Evolutionary conservation across 2,113 vertebrate genomes (phyloP).

Genomic region (Fulmarus glacialis): DNA sequence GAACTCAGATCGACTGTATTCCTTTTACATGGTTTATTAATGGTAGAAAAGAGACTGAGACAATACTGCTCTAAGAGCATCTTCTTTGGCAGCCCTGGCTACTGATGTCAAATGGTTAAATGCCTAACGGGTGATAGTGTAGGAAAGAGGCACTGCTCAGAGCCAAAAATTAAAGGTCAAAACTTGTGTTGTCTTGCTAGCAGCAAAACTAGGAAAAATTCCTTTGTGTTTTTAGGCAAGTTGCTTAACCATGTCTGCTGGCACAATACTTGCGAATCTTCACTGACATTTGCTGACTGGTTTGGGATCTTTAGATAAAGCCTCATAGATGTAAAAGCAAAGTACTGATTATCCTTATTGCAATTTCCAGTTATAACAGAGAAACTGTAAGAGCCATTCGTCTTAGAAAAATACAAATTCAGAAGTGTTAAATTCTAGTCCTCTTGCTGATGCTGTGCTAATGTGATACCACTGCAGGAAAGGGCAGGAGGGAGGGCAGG

Average conservation of each 20-base stretch:
- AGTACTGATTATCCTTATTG: not conserved
- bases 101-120: conserved; percentile 2
- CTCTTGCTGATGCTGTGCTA: not conserved
- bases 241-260: conserved; percentile 15
- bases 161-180: conserved; percentile 28
- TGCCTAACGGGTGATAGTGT: not conserved
- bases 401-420: not conserved
- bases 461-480: not conserved
- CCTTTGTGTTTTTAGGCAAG: not conserved
- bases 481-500: not conserved
- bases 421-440: not conserved
- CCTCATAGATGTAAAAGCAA: not conserved
- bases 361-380: not conserved
- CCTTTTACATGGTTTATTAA: not conserved
- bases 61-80: not conserved
- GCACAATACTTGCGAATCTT: not conserved
- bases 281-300: not conserved
- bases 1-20: not conserved
- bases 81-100: not conserved
- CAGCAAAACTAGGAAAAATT: conserved; percentile 7
- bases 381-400: not conserved
- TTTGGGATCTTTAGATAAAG: not conserved
- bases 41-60: not conserved
- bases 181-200: conserved; percentile 33
- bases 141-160: not conserved